Evolutionary conservation across 2,888 invertebrate species (phyloP).

Genomic region (Neoascia interrupta): DNA sequence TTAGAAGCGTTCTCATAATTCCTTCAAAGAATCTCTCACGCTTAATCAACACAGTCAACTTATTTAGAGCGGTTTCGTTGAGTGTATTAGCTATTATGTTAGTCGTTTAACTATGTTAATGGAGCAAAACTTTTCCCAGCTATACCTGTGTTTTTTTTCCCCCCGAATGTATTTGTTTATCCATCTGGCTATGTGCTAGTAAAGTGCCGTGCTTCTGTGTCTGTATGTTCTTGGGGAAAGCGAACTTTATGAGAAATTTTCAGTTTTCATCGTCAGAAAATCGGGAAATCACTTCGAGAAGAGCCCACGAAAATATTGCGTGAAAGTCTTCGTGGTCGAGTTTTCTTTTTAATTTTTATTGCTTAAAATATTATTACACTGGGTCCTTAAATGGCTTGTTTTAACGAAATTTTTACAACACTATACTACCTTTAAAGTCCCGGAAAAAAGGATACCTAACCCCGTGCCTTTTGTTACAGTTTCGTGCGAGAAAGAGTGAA

Average conservation of each 20-base stretch:
- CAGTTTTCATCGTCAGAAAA: constrained; percentile 58
- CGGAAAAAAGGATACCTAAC: not conserved
- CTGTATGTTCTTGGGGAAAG: constrained; percentile 49
- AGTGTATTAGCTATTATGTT: constrained; percentile 27
- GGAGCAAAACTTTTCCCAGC: constrained; percentile 64
- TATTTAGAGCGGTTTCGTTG: constrained; percentile 42
- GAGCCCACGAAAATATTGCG: constrained; percentile 51
- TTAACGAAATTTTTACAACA: constrained; percentile 10
- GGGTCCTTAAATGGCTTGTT: constrained; percentile 6
- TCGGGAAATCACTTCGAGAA: constrained; percentile 38
- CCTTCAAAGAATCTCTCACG: no score
- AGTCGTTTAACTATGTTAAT: constrained; percentile 63
- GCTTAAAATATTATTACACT: no score
- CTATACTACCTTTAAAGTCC: not conserved
- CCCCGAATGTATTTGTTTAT: constrained; percentile 57
- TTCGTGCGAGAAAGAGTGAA: constrained; percentile 38
- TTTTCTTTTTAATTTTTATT: no score
- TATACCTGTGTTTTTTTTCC: constrained; percentile 40
- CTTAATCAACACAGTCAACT: no score
- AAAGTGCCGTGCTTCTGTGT: constrained; percentile 16
- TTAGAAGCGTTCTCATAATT: no score
- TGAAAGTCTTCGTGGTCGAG: constrained; percentile 30
- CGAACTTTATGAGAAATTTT: constrained; percentile 57
- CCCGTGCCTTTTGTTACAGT: constrained; percentile 56
- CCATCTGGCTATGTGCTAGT: constrained; percentile 40